These are phyloP conservation scores for Arrhopalites spinosus DNA, from an alignment of 2,888 invertebrate species.

Conservation along the genomic window DNA sequence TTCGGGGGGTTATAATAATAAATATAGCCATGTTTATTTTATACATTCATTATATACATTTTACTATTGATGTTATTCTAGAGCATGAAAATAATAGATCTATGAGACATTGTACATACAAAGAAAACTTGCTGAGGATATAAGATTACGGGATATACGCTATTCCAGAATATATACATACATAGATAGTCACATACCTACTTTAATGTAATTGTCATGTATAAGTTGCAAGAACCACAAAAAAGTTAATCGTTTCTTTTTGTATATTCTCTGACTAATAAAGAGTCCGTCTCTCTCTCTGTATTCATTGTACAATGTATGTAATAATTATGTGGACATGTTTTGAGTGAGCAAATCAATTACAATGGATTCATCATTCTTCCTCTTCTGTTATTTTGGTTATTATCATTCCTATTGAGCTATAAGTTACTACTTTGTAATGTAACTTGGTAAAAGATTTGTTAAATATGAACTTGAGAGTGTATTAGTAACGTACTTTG, in stretches of 20 bases:
- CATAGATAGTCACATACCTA: not conserved
- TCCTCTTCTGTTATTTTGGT: conserved; percentile 25
- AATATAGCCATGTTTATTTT: too few relatives aligned
- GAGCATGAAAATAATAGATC: too few relatives aligned
- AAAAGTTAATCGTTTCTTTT: not conserved
- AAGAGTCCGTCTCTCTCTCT: not conserved
- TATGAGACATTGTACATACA: too few relatives aligned
- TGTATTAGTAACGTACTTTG: not conserved
- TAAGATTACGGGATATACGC: too few relatives aligned
- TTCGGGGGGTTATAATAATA: too few relatives aligned
- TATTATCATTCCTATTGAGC: conserved; percentile 39
- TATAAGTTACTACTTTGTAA: not conserved
- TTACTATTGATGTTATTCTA: too few relatives aligned
- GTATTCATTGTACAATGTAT: not conserved
- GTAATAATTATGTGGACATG: not conserved
- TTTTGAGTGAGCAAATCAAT: not conserved
- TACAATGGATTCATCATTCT: conserved; percentile 29
- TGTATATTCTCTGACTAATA: not conserved
- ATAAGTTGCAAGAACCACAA: not conserved
- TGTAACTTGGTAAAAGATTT: too few relatives aligned
- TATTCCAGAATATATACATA: not conserved
- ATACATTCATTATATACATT: too few relatives aligned
- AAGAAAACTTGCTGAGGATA: too few relatives aligned
- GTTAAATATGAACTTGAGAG: too few relatives aligned
- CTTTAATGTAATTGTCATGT: not conserved